Base-by-base conservation (phyloP, 2,888 invertebrate genomes). In the Ormyrus nitidulus region DNA sequence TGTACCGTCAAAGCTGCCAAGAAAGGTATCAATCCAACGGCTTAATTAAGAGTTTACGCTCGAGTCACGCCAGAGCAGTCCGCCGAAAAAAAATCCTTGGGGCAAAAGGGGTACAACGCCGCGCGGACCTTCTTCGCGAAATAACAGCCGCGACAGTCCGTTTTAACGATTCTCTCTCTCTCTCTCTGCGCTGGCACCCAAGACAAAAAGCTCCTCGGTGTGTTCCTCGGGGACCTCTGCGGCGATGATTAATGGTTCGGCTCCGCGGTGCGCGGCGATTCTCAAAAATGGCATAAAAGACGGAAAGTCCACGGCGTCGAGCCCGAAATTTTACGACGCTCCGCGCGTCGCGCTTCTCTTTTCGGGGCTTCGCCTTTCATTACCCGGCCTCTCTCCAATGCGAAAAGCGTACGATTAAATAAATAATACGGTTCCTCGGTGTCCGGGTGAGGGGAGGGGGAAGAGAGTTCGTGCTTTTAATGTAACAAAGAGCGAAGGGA, bases 321-420 rank as follows among this genome's bases (percentile, higher is more conserved):
- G 10, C 10, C 10, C 79, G 78, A 53, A 48, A 8, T 78, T 78
- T 79, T 62, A 79, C 61, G 72, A 79, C 48, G 64, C 11, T 48
- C 9, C 58, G 70, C 5, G 48, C 58, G 49, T n/a, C 49, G 3
- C 1, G 6, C n/a, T 69, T 48, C 76, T 81, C 76, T 81, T 83
- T 83, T 83, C 81, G 34, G 53, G 75, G 34, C 34, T 3, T 34
- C 13, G 81, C 82, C 84, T 84, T 82, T 85, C 81, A 83, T 85
- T 85, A 84, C 75, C 69, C 76, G 68, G 54, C 82, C 34, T 19
- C 34, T 34, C 34, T 34, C 34, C 82, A 81, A 79, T 80, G 81
- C 83, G 73, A 83, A 81, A 83, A 81, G 62, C 75, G 75, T 78
- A 48, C 84, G 84, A 85, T 86, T 84, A 85, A 85, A 86, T 85